Evolutionary conservation across 2,113 vertebrate species (phyloP), one percentile per base, ranked within the genome.

Genomic region (Myotis lucifugus): DNA sequence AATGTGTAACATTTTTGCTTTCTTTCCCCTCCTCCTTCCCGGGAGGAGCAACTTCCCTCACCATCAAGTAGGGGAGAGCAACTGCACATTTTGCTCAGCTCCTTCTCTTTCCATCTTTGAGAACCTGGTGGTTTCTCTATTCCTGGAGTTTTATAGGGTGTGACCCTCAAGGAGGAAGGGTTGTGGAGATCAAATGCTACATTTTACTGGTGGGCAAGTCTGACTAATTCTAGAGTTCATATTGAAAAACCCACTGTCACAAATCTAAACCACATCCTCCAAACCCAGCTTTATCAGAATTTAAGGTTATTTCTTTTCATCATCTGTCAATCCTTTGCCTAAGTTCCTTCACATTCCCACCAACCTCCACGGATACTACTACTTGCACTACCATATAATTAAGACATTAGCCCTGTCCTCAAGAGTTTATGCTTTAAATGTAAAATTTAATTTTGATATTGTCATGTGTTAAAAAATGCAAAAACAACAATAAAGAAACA

Each of bases 171-270:
- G 34, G 34, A 13, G 21, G 18, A 54, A 79, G 72, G 13, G 25
- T n/a, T 69, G 4, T 70, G 61, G 59, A 21, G 54, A 70, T 29
- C 29, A 85, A 82, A 85, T 12, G 67, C 67, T 86, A 59, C 34
- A 29, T 69, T 27, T 66, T 92, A 29, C 7, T 69, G 42, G 37
- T n/a, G 18, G 66, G n/a, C 48, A 91, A 94, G 54, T 61, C 64
- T 88, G 54, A 72, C 74, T 59, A 94, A 96, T 52, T 93, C 66
- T 88, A 78, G 67, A 93, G n/a, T 76, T 93, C 29, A 73, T 52
- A 46, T 0, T 84, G 32, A 85, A 77, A 93, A 93, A 78, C 5
- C 42, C n/a, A 76, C 10, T 96, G 66, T 37, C 91, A 69, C 40
- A 64, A 50, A 89, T 74, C 70, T 64, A 89, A 83, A 52, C 23